phyloP scores from a whole-genome alignment of 2,113 vertebrate species.

The Poeciliopsis retropinna region DNA sequence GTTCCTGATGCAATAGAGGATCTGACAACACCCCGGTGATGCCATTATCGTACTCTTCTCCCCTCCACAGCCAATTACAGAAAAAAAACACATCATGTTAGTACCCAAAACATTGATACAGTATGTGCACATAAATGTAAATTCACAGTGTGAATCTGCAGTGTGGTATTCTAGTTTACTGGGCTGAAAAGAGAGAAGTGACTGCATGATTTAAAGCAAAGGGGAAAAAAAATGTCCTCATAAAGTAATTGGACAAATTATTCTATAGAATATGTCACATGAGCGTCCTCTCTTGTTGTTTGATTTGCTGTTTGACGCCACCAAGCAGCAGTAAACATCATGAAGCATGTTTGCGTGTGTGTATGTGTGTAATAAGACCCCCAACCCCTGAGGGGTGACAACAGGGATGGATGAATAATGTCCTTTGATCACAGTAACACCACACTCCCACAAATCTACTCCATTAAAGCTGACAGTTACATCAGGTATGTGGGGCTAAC shows the following conservation, averaged over 20 bases:
- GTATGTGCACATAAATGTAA: neutral
- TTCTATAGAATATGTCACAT: slow-evolving; percentile 28
- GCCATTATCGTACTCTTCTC: neutral
- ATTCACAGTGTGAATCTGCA: neutral
- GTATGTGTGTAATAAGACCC: slow-evolving; percentile 33
- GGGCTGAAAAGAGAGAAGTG: slow-evolving; percentile 7
- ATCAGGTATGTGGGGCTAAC: slow-evolving; percentile 28
- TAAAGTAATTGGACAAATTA: slow-evolving; percentile 52
- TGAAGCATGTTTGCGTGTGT: slow-evolving; percentile 21
- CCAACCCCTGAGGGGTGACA: slow-evolving; percentile 53
- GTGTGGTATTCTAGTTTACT: neutral
- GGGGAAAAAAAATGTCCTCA: slow-evolving; percentile 32
- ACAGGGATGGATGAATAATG: slow-evolving; percentile 72
- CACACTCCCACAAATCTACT: slow-evolving; percentile 34
- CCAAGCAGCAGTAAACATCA: slow-evolving; percentile 46
- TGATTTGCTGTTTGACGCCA: slow-evolving; percentile 62
- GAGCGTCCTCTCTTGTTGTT: slow-evolving; percentile 1
- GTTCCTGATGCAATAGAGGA: slow-evolving; percentile 39
- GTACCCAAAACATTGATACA: slow-evolving; percentile 25
- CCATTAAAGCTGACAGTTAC: slow-evolving; percentile 43
- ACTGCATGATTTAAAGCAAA: slow-evolving; percentile 36
- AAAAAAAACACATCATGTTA: slow-evolving; percentile 30
- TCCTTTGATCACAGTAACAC: slow-evolving; percentile 67
- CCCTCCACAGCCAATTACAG: slow-evolving; percentile 32
- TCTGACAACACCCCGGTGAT: slow-evolving; percentile 32